Evolutionary conservation across 2,113 vertebrate species (phyloP), one percentile per base, ranked within the genome.

Genomic region (Verasper variegatus): DNA sequence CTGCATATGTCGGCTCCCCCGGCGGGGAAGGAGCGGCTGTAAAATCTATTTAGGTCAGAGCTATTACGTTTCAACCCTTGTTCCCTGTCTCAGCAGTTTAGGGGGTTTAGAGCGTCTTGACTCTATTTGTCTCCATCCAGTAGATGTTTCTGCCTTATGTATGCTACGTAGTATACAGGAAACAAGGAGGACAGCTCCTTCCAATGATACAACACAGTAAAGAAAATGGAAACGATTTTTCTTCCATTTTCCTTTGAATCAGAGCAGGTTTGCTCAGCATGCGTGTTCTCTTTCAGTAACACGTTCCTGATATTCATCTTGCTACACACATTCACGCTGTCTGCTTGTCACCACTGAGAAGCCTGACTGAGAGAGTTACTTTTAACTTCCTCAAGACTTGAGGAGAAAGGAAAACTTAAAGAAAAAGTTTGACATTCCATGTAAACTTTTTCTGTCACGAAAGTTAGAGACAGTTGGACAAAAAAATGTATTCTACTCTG

Each of bases 11-110:
- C 31, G 35, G 77, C 76, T 89, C 76, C 83, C 84, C 66, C 20
- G 68, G 80, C 55, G 68, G 24, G 69, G 78, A 78, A 49, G 58
- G 64, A 85, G 70, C 58, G 73, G 79, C 92, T 92, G 91, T 88
- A 74, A 91, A 93, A 91, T 88, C 92, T 90, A 93, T 92, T 93
- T 89, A 76, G 91, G 90, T 92, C 91, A 92, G 70, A 83, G 74
- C 69, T 82, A 89, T 89, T 87, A 80, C 52, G 54, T 87, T 89
- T 91, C 89, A 73, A 71, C 26, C 23, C 85, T 81, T 89, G 88
- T 84, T 90, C 80, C 77, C 72, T 83, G 81, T 82, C 75, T 86
- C 78, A 62, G 89, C 86, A 85, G 14, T 88, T 88, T 80, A 73
- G 51, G 64, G 83, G 83, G 62, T 71, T 90, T 71, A 35, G 14